Evolutionary conservation across 92 coral and sea anemone genomes (phyloP), one percentile per base, ranked within the genome.

Genomic region (Chrysogorgia sp.): DNA sequence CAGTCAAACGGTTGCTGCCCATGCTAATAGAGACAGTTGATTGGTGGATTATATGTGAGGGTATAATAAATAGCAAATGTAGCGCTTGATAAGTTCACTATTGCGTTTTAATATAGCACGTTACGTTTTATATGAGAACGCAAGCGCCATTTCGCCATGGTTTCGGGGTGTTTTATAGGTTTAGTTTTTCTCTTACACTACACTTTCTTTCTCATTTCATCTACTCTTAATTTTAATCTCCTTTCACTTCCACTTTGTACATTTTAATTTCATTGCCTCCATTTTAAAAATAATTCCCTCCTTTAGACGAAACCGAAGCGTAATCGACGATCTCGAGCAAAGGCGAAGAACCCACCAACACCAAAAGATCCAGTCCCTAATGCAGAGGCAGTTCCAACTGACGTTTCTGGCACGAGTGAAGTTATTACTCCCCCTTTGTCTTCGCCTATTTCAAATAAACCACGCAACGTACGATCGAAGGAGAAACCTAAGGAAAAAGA

Each of bases 261-360:
- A 43, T 43, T 9, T 17, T 43, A 43, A n/a, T n/a, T n/a, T 43
- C 9, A 43, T 43, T 9, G 50, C 50, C 10, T 17, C 50, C 50
- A 43, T 8, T 8, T 43, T 43, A n/a, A n/a, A n/a, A n/a, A n/a
- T 37, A 7, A 15, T 47, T 15, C 15, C 15, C 15, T 1, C 50
- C 15, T 10, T 19, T 20, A 72, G 79, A 65, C 53, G 22, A 72
- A 72, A 35, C 64, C 64, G 28, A 72, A 72, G 34, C 79, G 79
- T 35, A 69, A 48, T 48, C 79, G 79, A 29, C 64, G 79, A 52
- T 34, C 79, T n/a, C 79, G 79, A 31, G 7, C 22, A 23, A 72
- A 72, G 15, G 50, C 65, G 33, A 72, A 72, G 65, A 72, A 72
- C 37, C 40, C 23, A 21, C 34, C 59, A 5, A 12, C 5, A 37